Base-by-base conservation (phyloP, 2,113 vertebrate genomes). In the Penelope pileata region DNA sequence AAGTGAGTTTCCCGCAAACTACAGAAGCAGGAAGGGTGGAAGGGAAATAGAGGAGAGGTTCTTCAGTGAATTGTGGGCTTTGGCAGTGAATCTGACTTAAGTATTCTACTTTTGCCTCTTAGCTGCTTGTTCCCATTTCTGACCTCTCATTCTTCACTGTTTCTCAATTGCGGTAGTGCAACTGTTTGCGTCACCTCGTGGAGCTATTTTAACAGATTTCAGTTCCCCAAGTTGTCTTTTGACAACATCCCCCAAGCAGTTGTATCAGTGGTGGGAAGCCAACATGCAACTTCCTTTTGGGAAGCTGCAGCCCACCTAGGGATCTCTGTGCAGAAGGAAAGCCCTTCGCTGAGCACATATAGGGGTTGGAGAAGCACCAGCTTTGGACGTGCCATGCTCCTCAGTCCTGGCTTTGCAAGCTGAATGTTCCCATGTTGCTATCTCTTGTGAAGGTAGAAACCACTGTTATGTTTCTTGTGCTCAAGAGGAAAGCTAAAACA, bases 121-220 rank as follows among this genome's bases (percentile, higher is more conserved):
- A 60, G 47, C n/a, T n/a, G 3, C 66, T 95, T 87, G 60, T 93
- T 94, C n/a, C 53, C 10, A 2, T 93, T 93, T 93, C 74, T 82
- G 66, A 91, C 53, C 58, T 82, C 78, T 91, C 4, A 0, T 34
- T 89, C 70, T 86, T 63, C 15, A 1, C 51, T 32, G 19, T 70
- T 32, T 22, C 34, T 76, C 22, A 7, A 0, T 0, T 92, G 51
- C 4, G 0, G 86, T 86, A 53, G 59, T n/a, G 30, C 56, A 78
- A 27, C 56, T 56, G 10, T 53, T 82, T 42, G 47, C 0, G 0
- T 86, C 66, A 47, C 62, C 23, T 68, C 0, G 0, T 27, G 34
- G 81, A 75, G 47, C 38, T 86, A 6, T 82, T 96, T 86, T 82
- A 91, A 68, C 66, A 21, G 27, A 6, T 82, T 82, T 92, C 56